These are phyloP conservation scores for Agrochola macilenta DNA, from an alignment of 2,888 invertebrate genomes.

Conservation along the genomic window DNA sequence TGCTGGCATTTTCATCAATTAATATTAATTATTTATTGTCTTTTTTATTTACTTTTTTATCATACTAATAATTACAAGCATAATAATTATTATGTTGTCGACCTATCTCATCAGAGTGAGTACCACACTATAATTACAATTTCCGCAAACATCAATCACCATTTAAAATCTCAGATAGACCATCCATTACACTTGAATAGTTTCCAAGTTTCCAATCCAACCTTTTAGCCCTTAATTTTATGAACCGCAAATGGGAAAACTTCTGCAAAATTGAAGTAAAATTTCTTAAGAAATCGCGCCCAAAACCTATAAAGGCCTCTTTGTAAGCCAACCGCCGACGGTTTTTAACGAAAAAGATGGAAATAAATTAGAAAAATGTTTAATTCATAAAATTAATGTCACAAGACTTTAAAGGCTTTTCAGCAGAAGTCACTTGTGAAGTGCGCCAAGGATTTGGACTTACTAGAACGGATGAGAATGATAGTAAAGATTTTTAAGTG, in stretches of 20 bases:
- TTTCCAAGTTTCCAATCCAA: slow-evolving; percentile 51
- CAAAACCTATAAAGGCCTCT: slow-evolving; percentile 47
- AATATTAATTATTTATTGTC: neutral
- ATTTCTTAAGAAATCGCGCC: slow-evolving; percentile 48
- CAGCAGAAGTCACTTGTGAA: slow-evolving; percentile 68
- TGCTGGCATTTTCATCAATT: slow-evolving; percentile 20
- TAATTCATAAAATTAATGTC: slow-evolving; percentile 76
- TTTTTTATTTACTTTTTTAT: too few relatives aligned
- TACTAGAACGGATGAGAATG: slow-evolving; percentile 15
- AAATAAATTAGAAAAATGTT: slow-evolving; percentile 73
- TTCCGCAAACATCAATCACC: neutral
- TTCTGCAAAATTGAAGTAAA: slow-evolving; percentile 54
- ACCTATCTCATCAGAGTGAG: neutral
- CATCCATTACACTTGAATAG: slow-evolving; percentile 50
- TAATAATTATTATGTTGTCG: neutral
- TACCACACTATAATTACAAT: neutral
- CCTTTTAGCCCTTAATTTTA: slow-evolving; percentile 50
- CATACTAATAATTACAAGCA: too few relatives aligned
- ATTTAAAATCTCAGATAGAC: slow-evolving; percentile 27
- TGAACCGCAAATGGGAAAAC: slow-evolving; percentile 58
- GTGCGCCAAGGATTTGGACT: slow-evolving; percentile 25
- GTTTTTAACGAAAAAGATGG: slow-evolving; percentile 50
- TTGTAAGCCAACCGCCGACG: slow-evolving; percentile 23
- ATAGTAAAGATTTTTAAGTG: slow-evolving; percentile 14
- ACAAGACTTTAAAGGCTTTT: slow-evolving; percentile 70